Conservation (phyloP, 2,888 invertebrate species). For the Epinotia nisella region DNA sequence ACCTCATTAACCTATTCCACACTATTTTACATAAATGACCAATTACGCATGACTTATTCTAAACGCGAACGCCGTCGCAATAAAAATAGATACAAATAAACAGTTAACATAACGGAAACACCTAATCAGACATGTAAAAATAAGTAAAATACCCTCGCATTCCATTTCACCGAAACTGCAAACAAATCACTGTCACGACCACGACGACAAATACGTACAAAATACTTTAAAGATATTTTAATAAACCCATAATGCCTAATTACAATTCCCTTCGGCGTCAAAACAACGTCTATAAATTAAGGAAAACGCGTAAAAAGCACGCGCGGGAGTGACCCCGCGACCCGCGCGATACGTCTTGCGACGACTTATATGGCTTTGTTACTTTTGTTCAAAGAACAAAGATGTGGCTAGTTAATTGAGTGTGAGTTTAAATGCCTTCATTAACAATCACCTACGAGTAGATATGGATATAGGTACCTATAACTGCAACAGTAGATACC, state of each 20-base stretch:
- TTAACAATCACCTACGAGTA: background rate
- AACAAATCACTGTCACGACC: constrained; percentile 77
- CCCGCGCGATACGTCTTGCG: constrained; percentile 49
- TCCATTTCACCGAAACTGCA: constrained; percentile 59
- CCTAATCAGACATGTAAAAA: constrained; percentile 40
- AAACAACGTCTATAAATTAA: constrained; percentile 64
- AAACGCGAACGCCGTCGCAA: background rate
- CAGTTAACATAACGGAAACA: constrained; percentile 31
- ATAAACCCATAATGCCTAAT: constrained; percentile 73
- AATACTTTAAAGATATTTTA: constrained; percentile 67
- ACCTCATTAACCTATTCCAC: background rate
- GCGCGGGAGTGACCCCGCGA: constrained; percentile 61
- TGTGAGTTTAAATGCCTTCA: constrained; percentile 21
- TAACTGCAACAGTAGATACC: no score
- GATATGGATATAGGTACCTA: background rate
- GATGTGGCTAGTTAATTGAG: constrained; percentile 28
- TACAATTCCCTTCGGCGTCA: constrained; percentile 66
- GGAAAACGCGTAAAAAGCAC: constrained; percentile 67
- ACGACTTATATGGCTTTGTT: constrained; percentile 38
- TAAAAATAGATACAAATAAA: constrained; percentile 15
- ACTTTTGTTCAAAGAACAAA: background rate
- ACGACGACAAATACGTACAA: constrained; percentile 65
- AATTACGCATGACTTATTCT: constrained; percentile 2
- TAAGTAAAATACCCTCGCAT: constrained; percentile 24
- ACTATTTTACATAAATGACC: constrained; percentile 12